Conservation (phyloP, 2,797 vertebrate species). For the Glossophaga mutica region DNA sequence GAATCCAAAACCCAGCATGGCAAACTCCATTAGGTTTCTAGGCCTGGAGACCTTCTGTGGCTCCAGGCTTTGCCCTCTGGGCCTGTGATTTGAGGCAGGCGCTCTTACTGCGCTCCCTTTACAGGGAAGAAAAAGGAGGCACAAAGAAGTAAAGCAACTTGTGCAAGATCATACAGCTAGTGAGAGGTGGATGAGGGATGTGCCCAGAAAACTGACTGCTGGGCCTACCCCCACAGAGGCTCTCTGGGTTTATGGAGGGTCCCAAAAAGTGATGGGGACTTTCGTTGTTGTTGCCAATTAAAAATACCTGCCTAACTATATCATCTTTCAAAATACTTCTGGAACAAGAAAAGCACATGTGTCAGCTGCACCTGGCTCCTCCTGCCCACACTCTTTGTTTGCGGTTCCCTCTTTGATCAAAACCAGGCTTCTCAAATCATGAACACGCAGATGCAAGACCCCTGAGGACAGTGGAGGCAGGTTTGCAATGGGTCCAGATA, state of each 20-base stretch:
- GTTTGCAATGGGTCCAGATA: neutral
- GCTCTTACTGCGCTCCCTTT: neutral
- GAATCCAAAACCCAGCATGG: neutral
- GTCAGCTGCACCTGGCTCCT: neutral
- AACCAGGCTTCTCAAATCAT: neutral
- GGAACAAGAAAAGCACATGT: neutral
- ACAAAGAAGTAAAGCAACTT: neutral
- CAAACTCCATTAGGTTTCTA: neutral
- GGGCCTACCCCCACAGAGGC: neutral
- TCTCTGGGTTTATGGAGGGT: neutral
- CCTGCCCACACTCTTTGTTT: neutral
- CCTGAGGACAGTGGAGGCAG: neutral
- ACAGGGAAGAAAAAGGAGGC: neutral
- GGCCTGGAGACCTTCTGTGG: neutral
- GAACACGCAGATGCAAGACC: neutral
- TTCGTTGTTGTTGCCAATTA: neutral
- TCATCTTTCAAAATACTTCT: neutral
- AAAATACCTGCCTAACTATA: neutral
- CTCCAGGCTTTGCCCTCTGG: neutral
- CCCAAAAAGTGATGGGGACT: neutral
- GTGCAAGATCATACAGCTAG: neutral
- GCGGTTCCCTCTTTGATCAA: neutral
- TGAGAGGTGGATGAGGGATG: neutral
- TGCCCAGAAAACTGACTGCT: neutral
- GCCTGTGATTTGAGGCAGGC: neutral